Evolutionary conservation across 2,113 vertebrate species (phyloP), one percentile per base, ranked within the genome.

Genomic region (Oceanites oceanicus): DNA sequence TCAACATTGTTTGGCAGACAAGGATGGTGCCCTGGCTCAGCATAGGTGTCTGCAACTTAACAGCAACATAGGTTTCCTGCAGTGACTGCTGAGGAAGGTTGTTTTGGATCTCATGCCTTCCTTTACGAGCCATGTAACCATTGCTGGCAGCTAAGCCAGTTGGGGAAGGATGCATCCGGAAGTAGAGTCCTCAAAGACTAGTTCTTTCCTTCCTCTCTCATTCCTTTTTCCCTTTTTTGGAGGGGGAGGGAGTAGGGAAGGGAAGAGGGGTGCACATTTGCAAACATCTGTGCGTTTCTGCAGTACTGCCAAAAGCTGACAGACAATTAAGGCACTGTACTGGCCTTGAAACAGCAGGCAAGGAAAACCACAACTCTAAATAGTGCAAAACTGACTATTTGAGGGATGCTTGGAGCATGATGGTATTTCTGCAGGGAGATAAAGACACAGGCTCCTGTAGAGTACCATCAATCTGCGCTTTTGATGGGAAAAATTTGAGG

Each of bases 261-360:
- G 15, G 30, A 75, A 62, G 55, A 47, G 10, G 5, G 6, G 0
- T 34, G 3, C 17, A 68, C 15, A 10, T n/a, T 80, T 23, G 20
- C 56, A 84, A 67, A n/a, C 6, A 11, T 0, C 1, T 0, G 0
- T n/a, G 23, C 0, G 0, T 13, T 71, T 27, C 50, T 38, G 40
- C 38, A 73, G 20, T 7, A 21, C 20, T 44, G 26, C 44, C 58
- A 38, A 44, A 67, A 80, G 12, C 2, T 40, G 26, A 71, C 44
- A 78, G 56, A 5, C n/a, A 81, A 5, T 9, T 36, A 80, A 27
- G 4, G 6, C 22, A 38, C 8, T 19, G 2, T 6, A 8, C 7
- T 34, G 26, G 66, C 50, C 67, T 67, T 58, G 49, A 81, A 89
- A 71, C 3, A 52, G 5, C 40, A 74, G 55, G 19, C 30, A 89